Percentiles rank a stretch among this genome's conserved stretches.
phyloP scores from a whole-genome alignment of 2,113 vertebrate species.

The Lipophrys pholis region DNA sequence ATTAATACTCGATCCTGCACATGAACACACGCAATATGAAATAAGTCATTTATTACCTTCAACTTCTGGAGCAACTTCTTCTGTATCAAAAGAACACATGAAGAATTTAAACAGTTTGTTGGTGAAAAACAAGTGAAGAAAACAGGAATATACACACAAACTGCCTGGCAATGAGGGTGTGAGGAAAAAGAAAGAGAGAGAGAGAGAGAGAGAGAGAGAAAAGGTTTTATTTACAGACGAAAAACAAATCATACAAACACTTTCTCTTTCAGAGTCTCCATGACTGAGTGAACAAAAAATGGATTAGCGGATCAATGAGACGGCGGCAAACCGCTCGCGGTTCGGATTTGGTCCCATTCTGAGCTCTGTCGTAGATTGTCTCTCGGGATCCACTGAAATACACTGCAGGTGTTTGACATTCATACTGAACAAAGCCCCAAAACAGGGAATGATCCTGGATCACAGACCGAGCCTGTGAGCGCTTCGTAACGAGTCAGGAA shows the following conservation, averaged over 20 bases:
- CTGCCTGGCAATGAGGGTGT: neutral
- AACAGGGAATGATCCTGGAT: constrained; percentile 18
- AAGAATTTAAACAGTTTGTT: constrained; percentile 15
- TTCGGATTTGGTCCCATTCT: constrained; percentile 49
- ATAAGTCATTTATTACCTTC: constrained; percentile 65
- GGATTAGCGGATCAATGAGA: constrained; percentile 70
- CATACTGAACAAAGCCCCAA: constrained; percentile 39
- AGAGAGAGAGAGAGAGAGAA: neutral
- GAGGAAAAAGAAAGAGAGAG: neutral
- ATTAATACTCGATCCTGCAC: neutral
- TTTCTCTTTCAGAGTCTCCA: constrained; percentile 56
- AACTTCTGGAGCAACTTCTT: constrained; percentile 54
- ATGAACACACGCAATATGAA: neutral
- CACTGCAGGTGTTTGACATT: constrained; percentile 40
- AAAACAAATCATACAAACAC: constrained; percentile 41
- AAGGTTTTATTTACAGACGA: constrained; percentile 35
- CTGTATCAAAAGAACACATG: constrained; percentile 29
- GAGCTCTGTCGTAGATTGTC: constrained; percentile 27
- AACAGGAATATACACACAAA: neutral
- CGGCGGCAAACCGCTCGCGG: constrained; percentile 42
- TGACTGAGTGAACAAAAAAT: constrained; percentile 66
- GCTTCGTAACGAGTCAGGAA: constrained; percentile 13
- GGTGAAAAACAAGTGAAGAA: constrained; percentile 19
- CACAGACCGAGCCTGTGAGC: constrained; percentile 15
- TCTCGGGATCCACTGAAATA: constrained; percentile 27